A percentile compares a stretch with the other conserved stretches of the same genome.
Evolutionary conservation across 1,140 invertebrate species (phyloP).

Genomic region (Elymnias hypermnestra): DNA sequence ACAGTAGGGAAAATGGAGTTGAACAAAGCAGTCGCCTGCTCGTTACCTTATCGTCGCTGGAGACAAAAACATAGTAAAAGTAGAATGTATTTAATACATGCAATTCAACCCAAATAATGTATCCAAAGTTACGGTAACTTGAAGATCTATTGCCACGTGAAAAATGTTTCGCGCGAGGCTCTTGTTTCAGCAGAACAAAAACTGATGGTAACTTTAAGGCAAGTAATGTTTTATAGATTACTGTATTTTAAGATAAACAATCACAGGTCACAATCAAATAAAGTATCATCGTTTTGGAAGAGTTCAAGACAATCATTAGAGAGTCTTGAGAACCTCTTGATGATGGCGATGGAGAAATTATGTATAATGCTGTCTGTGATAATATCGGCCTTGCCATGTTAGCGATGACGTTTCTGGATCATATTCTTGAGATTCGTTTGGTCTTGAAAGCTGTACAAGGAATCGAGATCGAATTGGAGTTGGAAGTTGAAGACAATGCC

Average conservation of each 20-base stretch:
- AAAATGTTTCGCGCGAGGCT: background rate
- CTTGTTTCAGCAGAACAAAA: constrained; percentile 2
- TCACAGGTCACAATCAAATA: background rate
- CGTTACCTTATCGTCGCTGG: constrained; percentile 21
- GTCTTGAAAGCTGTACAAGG: constrained; percentile 5
- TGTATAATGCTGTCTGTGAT: constrained; percentile 17
- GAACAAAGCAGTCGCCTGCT: constrained; percentile 20
- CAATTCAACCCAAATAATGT: no score
- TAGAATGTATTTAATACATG: constrained; percentile 13
- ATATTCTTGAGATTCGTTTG: constrained; percentile 11
- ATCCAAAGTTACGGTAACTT: constrained; percentile 5
- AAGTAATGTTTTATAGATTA: background rate
- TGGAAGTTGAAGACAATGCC: background rate
- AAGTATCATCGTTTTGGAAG: constrained; percentile 9
- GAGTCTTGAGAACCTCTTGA: constrained; percentile 6
- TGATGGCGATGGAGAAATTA: constrained; percentile 18
- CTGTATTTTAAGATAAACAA: constrained; percentile 1
- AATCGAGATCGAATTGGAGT: background rate
- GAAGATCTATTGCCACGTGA: background rate
- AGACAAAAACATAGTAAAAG: constrained; percentile 17
- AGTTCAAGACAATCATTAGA: constrained; percentile 13
- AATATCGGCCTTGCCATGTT: constrained; percentile 13
- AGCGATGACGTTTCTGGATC: constrained; percentile 10
- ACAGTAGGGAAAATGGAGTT: constrained; percentile 20
- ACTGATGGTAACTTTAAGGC: constrained; percentile 1